Evolutionary conservation across 2,888 invertebrate genomes (phyloP).

Genomic region (Limnephilus auricula): DNA sequence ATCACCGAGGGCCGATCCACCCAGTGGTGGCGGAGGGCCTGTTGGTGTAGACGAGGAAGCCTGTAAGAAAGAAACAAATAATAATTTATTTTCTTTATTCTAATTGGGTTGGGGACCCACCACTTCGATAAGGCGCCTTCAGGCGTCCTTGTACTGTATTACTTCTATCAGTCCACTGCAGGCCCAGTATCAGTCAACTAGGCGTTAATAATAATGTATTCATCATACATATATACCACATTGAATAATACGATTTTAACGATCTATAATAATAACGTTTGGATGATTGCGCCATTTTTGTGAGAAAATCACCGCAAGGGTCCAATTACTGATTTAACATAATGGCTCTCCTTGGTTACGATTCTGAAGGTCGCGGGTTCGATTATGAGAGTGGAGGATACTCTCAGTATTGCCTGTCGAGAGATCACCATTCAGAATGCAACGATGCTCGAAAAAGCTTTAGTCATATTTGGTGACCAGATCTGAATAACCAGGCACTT

Average conservation of each 20-base stretch:
- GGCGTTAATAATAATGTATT: not conserved
- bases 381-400: no score
- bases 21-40: conserved; percentile 69
- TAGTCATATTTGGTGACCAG: no score
- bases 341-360: no score
- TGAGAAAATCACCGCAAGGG: no score
- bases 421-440: no score
- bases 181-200: not conserved
- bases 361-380: no score
- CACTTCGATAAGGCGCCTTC: not conserved
- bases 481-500: no score
- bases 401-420: no score
- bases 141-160: not conserved
- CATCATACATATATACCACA: not conserved
- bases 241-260: not conserved
- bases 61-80: conserved; percentile 32
- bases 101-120: not conserved
- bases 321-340: not conserved
- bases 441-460: no score
- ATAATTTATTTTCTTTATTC: not conserved
- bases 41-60: conserved; percentile 75
- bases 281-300: no score
- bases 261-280: no score
- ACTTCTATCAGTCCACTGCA: not conserved
- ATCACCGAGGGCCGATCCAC: conserved; percentile 67